phyloP scores from a whole-genome alignment of 2,113 vertebrate genomes.

The Pseudorectes ferrugineus region DNA sequence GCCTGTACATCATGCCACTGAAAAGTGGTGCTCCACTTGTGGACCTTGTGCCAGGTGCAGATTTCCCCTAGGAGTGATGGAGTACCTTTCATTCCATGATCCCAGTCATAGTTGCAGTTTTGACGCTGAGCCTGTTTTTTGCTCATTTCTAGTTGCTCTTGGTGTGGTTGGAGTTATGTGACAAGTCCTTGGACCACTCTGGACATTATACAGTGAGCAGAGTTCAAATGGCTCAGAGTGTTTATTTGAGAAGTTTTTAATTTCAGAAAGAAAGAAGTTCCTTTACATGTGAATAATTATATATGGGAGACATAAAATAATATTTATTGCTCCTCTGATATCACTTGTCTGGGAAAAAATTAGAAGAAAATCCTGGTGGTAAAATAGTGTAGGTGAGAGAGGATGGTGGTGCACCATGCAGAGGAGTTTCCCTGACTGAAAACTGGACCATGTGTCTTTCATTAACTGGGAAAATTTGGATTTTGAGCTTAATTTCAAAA shows the following conservation, averaged over 20 bases:
- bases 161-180: not conserved
- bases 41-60: not conserved
- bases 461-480: not conserved
- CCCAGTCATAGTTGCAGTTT: not conserved
- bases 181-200: not conserved
- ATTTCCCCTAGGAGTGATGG: not conserved
- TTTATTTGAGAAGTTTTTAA: not conserved
- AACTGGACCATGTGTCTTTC: not conserved
- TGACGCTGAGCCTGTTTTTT: not conserved
- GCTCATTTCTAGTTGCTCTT: not conserved
- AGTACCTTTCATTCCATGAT: not conserved
- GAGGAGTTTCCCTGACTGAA: not conserved
- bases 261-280: not conserved
- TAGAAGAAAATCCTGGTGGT: not conserved
- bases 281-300: not conserved
- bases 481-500: not conserved
- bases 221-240: not conserved
- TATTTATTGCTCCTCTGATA: not conserved
- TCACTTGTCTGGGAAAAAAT: not conserved
- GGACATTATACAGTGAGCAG: not conserved
- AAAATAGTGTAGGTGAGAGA: not conserved
- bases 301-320: not conserved
- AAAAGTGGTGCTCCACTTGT: not conserved
- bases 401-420: not conserved
- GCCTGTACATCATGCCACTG: fast-evolving